A percentile compares a stretch with the other conserved stretches of the same genome.
Evolutionary conservation across 2,797 vertebrate species (phyloP).

Genomic region (Atherinosoma microstoma): DNA sequence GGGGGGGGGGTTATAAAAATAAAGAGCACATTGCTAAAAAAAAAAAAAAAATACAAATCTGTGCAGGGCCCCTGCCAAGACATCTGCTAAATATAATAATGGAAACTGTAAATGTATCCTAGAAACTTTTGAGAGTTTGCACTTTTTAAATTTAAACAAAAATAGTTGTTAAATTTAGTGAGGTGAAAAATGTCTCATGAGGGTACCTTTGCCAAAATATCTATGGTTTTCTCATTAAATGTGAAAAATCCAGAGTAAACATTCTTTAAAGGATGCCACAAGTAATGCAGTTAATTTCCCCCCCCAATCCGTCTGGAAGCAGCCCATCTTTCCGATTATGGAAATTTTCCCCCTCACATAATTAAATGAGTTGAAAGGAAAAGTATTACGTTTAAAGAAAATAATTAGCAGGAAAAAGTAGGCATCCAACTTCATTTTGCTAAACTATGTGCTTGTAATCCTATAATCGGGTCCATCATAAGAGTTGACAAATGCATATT

Average conservation of each 20-base stretch:
- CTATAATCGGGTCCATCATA: constrained; percentile 46
- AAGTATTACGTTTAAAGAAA: constrained; percentile 19
- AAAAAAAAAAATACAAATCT: not conserved
- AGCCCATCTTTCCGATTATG: not conserved
- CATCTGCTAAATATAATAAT: not conserved
- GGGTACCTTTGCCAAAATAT: constrained; percentile 1
- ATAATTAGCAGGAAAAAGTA: constrained; percentile 27
- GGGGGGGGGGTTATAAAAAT: too few species aligned
- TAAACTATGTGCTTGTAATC: constrained; percentile 53
- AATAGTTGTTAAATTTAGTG: not conserved
- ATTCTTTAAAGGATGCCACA: not conserved
- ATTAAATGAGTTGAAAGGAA: constrained; percentile 34
- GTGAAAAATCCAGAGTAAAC: not conserved
- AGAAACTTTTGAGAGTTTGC: not conserved
- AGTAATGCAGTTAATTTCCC: constrained; percentile 3
- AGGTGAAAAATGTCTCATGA: not conserved
- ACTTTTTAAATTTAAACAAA: constrained; percentile 8
- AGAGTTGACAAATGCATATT: constrained; percentile 38
- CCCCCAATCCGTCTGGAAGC: not conserved
- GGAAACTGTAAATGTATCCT: not conserved
- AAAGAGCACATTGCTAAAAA: not conserved
- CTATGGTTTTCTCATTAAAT: not conserved
- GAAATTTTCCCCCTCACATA: not conserved
- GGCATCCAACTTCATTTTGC: constrained; percentile 40
- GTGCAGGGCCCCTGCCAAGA: not conserved